These are phyloP conservation scores for Beroe ovata DNA, from an alignment of 37 sponge, comb jelly and placozoan species.

Conservation along the genomic window DNA sequence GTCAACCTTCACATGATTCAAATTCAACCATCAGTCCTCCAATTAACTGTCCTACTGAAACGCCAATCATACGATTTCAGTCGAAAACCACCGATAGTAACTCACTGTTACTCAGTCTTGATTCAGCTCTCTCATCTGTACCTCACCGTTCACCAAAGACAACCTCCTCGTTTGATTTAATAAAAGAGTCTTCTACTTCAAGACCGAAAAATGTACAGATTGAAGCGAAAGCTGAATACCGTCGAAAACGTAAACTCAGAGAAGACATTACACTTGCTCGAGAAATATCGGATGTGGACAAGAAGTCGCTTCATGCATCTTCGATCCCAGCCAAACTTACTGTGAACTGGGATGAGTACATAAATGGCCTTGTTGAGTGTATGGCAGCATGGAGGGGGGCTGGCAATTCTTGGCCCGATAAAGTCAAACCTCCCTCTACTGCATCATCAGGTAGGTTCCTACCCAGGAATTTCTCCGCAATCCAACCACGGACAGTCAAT, in stretches of 20 bases:
- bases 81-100: neutral
- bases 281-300: slow-evolving; percentile 23
- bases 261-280: slow-evolving; percentile 5
- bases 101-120: neutral
- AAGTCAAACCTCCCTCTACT: neutral
- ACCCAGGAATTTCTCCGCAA: neutral
- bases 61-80: neutral
- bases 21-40: neutral
- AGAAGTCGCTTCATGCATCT: neutral
- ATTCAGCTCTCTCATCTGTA: neutral
- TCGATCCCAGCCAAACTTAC: neutral
- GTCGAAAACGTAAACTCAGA: slow-evolving; percentile 29
- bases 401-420: neutral
- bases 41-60: neutral
- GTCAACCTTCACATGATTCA: neutral
- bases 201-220: neutral
- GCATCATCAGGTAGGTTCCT: neutral
- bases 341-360: neutral
- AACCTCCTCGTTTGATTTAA: neutral
- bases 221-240: slow-evolving; percentile 19
- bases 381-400: neutral
- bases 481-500: neutral
- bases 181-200: neutral
- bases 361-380: neutral
- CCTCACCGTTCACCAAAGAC: neutral